These are phyloP conservation scores for Thaleichthys pacificus DNA, from an alignment of 2,797 vertebrate species.

Conservation along the genomic window DNA sequence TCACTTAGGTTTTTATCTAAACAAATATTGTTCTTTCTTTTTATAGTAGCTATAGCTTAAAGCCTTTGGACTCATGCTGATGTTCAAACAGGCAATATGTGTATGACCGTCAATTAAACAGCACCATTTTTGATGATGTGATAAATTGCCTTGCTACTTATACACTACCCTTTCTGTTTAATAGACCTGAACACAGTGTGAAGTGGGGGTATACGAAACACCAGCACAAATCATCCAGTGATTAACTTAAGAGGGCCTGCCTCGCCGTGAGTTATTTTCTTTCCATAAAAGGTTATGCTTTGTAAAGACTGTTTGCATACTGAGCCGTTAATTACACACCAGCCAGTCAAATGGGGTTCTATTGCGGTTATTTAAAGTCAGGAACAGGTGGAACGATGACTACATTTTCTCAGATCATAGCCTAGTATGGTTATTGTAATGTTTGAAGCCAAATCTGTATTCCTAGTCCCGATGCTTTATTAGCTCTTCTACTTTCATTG, in stretches of 20 bases:
- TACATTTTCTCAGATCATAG: neutral
- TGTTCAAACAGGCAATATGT: no score
- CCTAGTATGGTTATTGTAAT: neutral
- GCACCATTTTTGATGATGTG: no score
- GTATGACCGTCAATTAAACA: no score
- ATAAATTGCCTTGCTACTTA: neutral
- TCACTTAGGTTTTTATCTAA: no score
- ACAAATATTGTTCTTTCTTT: no score
- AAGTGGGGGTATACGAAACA: conserved; percentile 3
- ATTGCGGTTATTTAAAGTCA: neutral
- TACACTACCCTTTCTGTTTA: neutral
- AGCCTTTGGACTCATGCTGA: no score
- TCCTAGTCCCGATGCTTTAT: neutral
- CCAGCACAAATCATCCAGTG: conserved; percentile 17
- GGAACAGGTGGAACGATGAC: neutral
- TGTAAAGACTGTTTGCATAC: conserved; percentile 37
- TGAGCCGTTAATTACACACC: conserved; percentile 38
- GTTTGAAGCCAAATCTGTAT: no score
- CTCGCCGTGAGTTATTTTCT: conserved; percentile 29
- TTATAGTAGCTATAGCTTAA: no score
- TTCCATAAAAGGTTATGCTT: conserved; percentile 40
- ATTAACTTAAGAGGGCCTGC: conserved; percentile 24
- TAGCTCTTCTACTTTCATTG: no score
- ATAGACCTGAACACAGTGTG: conserved; percentile 1
- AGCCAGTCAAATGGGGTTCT: conserved; percentile 23